Conservation (phyloP, 2,888 invertebrate species). For the Temnothorax rugatulus region DNA sequence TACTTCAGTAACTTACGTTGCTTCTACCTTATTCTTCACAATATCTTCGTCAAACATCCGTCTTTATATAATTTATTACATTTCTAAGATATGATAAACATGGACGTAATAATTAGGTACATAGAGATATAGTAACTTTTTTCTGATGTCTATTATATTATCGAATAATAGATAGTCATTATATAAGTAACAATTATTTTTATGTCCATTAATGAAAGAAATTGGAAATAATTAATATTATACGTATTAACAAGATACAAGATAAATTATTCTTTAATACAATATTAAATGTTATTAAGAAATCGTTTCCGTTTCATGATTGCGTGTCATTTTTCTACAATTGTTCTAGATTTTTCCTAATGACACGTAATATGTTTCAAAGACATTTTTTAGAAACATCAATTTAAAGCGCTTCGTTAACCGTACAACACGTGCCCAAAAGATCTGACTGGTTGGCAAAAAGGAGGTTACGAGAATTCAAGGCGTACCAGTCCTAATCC, state of each 20-base stretch:
- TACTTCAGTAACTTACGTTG: slow-evolving; percentile 11
- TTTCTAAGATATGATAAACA: neutral
- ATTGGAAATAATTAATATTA: slow-evolving; percentile 8
- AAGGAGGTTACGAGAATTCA: slow-evolving; percentile 27
- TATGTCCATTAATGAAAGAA: neutral
- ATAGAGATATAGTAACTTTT: neutral
- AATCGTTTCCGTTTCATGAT: neutral
- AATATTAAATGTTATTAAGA: neutral
- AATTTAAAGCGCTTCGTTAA: slow-evolving; percentile 5
- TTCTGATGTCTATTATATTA: neutral
- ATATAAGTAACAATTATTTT: neutral
- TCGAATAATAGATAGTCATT: slow-evolving; percentile 4
- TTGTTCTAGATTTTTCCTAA: neutral
- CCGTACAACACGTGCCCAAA: slow-evolving; percentile 18
- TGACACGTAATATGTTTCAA: neutral
- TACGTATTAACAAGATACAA: neutral
- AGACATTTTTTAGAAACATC: slow-evolving; percentile 18
- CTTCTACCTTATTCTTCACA: neutral
- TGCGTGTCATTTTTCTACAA: neutral
- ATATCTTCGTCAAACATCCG: neutral
- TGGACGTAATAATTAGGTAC: neutral
- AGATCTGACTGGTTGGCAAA: neutral
- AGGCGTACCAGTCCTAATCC: slow-evolving; percentile 20
- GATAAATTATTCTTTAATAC: slow-evolving; percentile 1
- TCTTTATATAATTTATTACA: neutral